Evolutionary conservation across 2,797 vertebrate genomes (phyloP).

Genomic region (Eulemur coronatus): DNA sequence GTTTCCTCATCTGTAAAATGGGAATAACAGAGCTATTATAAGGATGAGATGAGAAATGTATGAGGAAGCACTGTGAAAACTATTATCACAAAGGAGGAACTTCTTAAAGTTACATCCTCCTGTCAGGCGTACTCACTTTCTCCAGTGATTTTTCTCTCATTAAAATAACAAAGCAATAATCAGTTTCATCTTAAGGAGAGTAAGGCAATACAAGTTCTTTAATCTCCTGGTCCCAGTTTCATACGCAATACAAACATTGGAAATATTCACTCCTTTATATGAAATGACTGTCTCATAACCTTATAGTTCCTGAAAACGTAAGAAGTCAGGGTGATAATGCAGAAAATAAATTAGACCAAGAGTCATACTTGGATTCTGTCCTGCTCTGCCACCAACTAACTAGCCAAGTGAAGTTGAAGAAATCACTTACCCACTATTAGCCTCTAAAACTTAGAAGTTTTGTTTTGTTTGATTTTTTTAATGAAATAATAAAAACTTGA

Average conservation of each 20-base stretch:
- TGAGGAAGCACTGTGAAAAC: slow-evolving; percentile 9
- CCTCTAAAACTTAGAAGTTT: not conserved
- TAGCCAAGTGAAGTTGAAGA: not conserved
- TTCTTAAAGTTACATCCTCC: slow-evolving; percentile 32
- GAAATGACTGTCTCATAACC: not conserved
- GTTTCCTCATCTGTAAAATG: slow-evolving; percentile 60
- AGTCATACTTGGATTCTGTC: not conserved
- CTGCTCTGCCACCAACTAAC: not conserved
- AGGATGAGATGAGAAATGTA: slow-evolving; percentile 40
- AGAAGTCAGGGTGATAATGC: not conserved
- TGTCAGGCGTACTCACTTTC: slow-evolving; percentile 18
- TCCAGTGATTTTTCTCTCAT: slow-evolving; percentile 21
- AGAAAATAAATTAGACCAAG: not conserved
- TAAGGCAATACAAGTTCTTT: not conserved
- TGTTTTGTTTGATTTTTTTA: slow-evolving; percentile 6
- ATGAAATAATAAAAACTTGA: slow-evolving; percentile 15
- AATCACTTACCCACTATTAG: not conserved
- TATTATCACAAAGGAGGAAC: slow-evolving; percentile 27
- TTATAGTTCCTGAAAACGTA: not conserved
- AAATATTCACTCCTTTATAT: not conserved
- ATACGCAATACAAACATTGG: slow-evolving; percentile 2
- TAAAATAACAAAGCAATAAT: slow-evolving; percentile 26
- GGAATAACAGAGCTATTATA: slow-evolving; percentile 57
- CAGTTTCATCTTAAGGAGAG: slow-evolving; percentile 12
- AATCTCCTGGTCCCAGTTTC: not conserved